Conservation (phyloP, 2,888 invertebrate genomes). For the Labia minor region DNA sequence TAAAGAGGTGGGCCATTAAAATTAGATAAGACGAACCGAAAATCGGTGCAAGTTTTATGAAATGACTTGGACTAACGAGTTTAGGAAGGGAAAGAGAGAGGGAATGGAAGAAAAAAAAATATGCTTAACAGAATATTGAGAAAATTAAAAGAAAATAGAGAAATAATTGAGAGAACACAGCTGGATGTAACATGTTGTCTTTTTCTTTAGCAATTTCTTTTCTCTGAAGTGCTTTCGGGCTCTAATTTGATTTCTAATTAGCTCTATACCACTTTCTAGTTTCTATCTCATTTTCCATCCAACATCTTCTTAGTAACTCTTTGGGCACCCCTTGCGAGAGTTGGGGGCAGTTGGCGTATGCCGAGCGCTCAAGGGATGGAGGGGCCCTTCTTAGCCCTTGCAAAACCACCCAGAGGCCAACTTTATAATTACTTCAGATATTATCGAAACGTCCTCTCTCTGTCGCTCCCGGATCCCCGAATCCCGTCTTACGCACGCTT, state of each 20-base stretch:
- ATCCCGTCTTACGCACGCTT: conserved; percentile 3
- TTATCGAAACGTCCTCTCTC: conserved; percentile 21
- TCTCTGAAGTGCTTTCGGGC: neutral
- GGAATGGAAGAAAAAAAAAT: neutral
- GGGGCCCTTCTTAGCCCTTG: neutral
- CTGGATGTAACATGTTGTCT: conserved; percentile 13
- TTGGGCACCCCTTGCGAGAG: neutral
- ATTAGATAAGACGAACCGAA: neutral
- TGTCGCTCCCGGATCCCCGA: conserved; percentile 1
- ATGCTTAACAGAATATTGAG: conserved; percentile 8
- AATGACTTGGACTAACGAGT: conserved; percentile 13
- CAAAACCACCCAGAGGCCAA: conserved; percentile 17
- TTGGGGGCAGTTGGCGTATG: conserved; percentile 3
- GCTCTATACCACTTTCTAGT: conserved; percentile 4
- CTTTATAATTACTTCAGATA: conserved; percentile 25
- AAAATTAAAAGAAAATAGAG: conserved; percentile 13
- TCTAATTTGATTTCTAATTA: conserved; percentile 13
- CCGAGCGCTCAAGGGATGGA: neutral
- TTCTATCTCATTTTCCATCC: conserved; percentile 13
- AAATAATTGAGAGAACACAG: conserved; percentile 13
- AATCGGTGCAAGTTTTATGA: conserved; percentile 1
- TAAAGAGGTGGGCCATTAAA: neutral
- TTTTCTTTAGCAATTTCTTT: conserved; percentile 13
- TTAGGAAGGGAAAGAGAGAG: neutral
- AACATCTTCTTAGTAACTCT: conserved; percentile 13